Conservation (phyloP, 2,888 invertebrate species). For the Tupiocoris notatus region DNA sequence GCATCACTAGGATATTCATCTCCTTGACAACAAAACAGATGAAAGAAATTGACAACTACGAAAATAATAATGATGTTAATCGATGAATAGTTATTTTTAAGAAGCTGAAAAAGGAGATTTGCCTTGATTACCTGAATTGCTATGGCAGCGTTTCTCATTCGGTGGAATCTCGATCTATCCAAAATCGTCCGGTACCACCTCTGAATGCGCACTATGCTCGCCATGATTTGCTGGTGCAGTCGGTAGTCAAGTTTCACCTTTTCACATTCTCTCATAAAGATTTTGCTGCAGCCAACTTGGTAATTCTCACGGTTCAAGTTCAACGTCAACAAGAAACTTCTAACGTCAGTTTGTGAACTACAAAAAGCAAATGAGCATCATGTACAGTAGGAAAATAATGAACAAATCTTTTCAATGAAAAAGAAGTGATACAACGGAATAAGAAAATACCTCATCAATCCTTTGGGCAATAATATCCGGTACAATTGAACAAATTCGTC, state of each 20-base stretch:
- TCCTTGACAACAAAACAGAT: too few species aligned
- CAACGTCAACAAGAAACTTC: constrained; percentile 76
- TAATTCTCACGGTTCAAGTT: constrained; percentile 87
- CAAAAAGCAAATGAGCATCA: too few species aligned
- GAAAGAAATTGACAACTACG: too few species aligned
- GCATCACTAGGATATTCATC: too few species aligned
- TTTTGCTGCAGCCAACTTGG: constrained; percentile 84
- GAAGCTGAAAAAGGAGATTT: not conserved
- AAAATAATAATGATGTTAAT: too few species aligned
- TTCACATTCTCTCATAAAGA: constrained; percentile 91
- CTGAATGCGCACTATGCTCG: constrained; percentile 87
- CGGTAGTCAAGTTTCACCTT: constrained; percentile 88
- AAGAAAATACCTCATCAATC: constrained; percentile 60
- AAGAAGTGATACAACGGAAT: not conserved
- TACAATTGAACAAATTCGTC: constrained; percentile 93
- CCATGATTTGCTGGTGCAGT: constrained; percentile 90
- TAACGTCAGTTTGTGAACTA: constrained; percentile 82
- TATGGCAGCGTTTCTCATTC: constrained; percentile 70
- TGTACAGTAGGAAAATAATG: too few species aligned
- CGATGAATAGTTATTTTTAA: too few species aligned
- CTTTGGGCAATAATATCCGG: constrained; percentile 84
- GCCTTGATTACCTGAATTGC: constrained; percentile 63
- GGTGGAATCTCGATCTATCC: constrained; percentile 65
- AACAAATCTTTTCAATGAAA: not conserved
- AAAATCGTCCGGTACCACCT: constrained; percentile 52